Evolutionary conservation across 1,140 invertebrate genomes (phyloP).

Genomic region (Holcopasites calliopsidis): DNA sequence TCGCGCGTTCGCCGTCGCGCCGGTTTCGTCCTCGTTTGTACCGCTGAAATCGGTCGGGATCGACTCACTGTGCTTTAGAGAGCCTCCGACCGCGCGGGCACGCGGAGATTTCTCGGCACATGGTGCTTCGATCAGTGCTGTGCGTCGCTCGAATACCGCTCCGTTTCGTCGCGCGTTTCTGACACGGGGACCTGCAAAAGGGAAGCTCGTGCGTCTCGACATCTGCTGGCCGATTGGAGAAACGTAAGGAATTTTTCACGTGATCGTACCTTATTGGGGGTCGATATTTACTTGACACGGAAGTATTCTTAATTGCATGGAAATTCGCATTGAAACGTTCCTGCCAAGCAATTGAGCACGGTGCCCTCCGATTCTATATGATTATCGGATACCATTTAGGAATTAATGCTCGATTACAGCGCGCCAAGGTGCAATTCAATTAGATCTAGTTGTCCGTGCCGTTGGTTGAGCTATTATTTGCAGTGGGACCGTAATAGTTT

Average conservation of each 20-base stretch:
- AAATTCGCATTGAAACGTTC: background rate
- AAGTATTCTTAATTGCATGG: background rate
- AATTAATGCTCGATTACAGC: slow-evolving; percentile 27
- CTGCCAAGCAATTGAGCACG: background rate
- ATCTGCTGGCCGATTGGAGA: slow-evolving; percentile 8
- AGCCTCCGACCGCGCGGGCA: slow-evolving; percentile 34
- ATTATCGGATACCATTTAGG: background rate
- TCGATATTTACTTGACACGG: background rate
- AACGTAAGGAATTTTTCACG: slow-evolving; percentile 40
- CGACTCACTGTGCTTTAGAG: slow-evolving; percentile 35
- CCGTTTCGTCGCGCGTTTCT: slow-evolving; percentile 4
- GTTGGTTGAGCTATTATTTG: slow-evolving; percentile 51
- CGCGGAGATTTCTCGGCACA: slow-evolving; percentile 46
- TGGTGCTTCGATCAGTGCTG: slow-evolving; percentile 46
- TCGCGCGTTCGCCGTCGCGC: slow-evolving; percentile 15
- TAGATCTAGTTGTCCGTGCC: slow-evolving; percentile 38
- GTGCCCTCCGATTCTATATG: too few relatives aligned
- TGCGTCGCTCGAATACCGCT: slow-evolving; percentile 4
- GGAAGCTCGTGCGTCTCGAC: background rate
- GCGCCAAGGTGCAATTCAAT: slow-evolving; percentile 26
- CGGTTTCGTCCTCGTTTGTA: slow-evolving; percentile 33
- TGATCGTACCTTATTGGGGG: background rate
- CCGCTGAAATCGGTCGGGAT: slow-evolving; percentile 31
- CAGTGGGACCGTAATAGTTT: slow-evolving; percentile 7
- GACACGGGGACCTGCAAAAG: slow-evolving; percentile 9